Evolutionary conservation across 2,888 invertebrate species (phyloP), one percentile per base, ranked within the genome.

Genomic region (Dryomyza anilis): DNA sequence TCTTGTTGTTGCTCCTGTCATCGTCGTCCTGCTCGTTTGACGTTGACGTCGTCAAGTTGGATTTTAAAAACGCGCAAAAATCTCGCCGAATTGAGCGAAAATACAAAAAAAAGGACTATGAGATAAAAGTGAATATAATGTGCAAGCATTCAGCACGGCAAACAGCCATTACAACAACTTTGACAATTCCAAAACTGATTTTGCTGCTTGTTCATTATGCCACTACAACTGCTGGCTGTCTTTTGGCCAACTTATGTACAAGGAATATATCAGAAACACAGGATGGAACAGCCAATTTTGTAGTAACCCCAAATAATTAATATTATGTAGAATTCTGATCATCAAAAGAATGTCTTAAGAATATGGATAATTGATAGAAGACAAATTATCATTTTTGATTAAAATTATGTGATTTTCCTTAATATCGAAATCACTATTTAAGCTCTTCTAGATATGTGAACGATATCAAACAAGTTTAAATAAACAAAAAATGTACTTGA

Each of bases 1-100:
- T 10, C 39, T 16, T 70, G 66, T 45, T 60, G 62, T 30, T 69
- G 65, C 50, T 50, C 27, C 25, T 70, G 55, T 36, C 50, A 29
- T 45, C 43, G 43, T 23, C 61, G 56, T n/a, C 36, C 27, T 59
- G 29, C 30, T 43, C 50, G 39, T 25, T 14, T 25, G 29, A 39
- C 61, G 59, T 59, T 60, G 67, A 73, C 73, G 71, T 76, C 73
- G 74, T 74, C 59, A 62, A 58, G 55, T 64, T 29, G 57, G 55
- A 39, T 57, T 65, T 64, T 68, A 66, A 60, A 68, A 66, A 63
- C 66, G 56, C 64, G 64, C 60, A 52, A 50, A 66, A 43, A 59
- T 55, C 60, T 48, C 52, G 33, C 46, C 61, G 52, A 64, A 62
- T 59, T 55, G 56, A 30, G 50, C 33, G 48, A 63, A 62, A 16